Evolutionary conservation across 2,888 invertebrate genomes (phyloP).

Genomic region (Lithophane socia): DNA sequence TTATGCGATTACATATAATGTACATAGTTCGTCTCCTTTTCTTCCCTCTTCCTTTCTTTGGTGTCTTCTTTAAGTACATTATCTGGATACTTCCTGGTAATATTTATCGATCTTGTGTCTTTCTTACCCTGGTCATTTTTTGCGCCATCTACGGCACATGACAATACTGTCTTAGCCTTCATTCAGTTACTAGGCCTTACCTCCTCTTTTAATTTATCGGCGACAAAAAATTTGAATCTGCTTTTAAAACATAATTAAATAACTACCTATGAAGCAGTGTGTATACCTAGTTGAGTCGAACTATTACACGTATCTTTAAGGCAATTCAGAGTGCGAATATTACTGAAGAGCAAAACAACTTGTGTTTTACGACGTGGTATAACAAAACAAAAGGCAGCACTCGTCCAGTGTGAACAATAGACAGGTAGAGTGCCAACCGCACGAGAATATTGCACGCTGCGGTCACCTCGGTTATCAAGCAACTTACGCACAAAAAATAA

Average conservation of each 20-base stretch:
- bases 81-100: background rate
- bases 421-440: conserved; percentile 70
- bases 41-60: background rate
- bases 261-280: background rate
- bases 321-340: conserved; percentile 27
- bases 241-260: background rate
- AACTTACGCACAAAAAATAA: conserved; percentile 58
- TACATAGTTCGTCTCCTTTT: background rate
- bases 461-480: conserved; percentile 67
- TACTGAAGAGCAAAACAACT: conserved; percentile 51
- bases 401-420: conserved; percentile 73
- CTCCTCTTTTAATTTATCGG: no score
- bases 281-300: background rate
- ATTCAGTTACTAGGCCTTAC: no score
- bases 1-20: background rate
- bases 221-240: no score
- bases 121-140: background rate
- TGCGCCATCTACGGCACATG: no score
- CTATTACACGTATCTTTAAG: conserved; percentile 11
- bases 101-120: background rate
- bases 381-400: conserved; percentile 69
- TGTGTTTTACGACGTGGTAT: conserved; percentile 57
- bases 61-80: background rate
- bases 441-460: conserved; percentile 74
- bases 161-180: no score